Conservation (phyloP, 2,888 invertebrate species). For the Galeopsomyia nigrocyanea region DNA sequence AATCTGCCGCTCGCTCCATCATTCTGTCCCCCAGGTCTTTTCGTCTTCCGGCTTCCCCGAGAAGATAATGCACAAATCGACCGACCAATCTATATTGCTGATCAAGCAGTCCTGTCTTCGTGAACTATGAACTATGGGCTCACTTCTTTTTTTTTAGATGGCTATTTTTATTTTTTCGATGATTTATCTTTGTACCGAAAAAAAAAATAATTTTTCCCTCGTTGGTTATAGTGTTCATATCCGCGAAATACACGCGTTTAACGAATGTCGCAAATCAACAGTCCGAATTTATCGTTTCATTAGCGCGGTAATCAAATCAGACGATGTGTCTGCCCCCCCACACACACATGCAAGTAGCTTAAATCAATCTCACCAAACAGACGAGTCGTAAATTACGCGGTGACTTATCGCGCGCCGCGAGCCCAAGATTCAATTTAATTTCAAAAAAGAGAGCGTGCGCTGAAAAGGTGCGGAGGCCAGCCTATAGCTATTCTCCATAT, state of each 20-base stretch:
- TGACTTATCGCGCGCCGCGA: neutral
- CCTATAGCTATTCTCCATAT: constrained; percentile 35
- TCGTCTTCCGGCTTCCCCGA: constrained; percentile 23
- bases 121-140: neutral
- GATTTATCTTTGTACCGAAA: too few relatives aligned
- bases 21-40: constrained; percentile 33
- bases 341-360: neutral
- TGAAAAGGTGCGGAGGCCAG: neutral
- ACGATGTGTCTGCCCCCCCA: neutral
- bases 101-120: too few relatives aligned
- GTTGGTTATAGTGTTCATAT: too few relatives aligned
- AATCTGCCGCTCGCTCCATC: constrained; percentile 31
- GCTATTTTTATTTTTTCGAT: too few relatives aligned
- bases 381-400: neutral
- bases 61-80: constrained; percentile 30
- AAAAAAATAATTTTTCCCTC: too few relatives aligned
- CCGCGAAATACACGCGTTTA: too few relatives aligned
- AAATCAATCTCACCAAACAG: neutral
- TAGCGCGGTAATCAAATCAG: constrained; percentile 13
- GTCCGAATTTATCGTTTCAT: constrained; percentile 9
- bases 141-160: too few relatives aligned
- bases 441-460: constrained; percentile 14
- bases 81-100: constrained; percentile 36
- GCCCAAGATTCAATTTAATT: constrained; percentile 11
- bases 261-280: neutral